These are phyloP conservation scores for Epinotia ramella DNA, from an alignment of 2,888 invertebrate genomes.

Conservation along the genomic window DNA sequence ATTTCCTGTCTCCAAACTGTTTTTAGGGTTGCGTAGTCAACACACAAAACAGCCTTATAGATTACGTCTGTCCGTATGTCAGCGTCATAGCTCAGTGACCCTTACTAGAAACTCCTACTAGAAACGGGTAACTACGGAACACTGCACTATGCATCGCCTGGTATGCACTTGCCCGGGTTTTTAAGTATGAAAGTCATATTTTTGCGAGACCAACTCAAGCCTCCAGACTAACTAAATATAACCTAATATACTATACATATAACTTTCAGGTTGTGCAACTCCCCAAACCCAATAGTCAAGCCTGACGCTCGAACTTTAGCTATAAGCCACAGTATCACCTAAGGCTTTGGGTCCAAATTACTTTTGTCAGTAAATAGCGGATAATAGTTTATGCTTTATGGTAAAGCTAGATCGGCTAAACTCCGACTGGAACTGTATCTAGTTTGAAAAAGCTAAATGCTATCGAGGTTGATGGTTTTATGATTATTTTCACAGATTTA, in stretches of 20 bases:
- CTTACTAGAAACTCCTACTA: too few species aligned
- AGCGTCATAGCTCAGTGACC: too few species aligned
- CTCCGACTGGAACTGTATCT: conserved; percentile 11
- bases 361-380: conserved; percentile 12
- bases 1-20: too few species aligned
- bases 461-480: background rate
- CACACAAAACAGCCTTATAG: too few species aligned
- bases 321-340: conserved; percentile 29
- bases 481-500: background rate
- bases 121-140: too few species aligned
- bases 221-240: conserved; percentile 7
- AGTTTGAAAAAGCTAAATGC: background rate
- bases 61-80: too few species aligned
- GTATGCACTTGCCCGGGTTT: too few species aligned
- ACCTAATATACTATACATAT: background rate
- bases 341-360: conserved; percentile 14
- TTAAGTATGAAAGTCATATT: background rate
- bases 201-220: background rate
- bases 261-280: conserved; percentile 19
- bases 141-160: too few species aligned
- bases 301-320: conserved; percentile 12
- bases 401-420: background rate
- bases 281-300: conserved; percentile 19
- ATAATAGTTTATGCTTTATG: conserved; percentile 21
- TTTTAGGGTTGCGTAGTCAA: too few species aligned